Percentiles rank a stretch among this genome's conserved stretches.
Evolutionary conservation across 2,888 invertebrate species (phyloP).

Genomic region (Julus scandinavius): DNA sequence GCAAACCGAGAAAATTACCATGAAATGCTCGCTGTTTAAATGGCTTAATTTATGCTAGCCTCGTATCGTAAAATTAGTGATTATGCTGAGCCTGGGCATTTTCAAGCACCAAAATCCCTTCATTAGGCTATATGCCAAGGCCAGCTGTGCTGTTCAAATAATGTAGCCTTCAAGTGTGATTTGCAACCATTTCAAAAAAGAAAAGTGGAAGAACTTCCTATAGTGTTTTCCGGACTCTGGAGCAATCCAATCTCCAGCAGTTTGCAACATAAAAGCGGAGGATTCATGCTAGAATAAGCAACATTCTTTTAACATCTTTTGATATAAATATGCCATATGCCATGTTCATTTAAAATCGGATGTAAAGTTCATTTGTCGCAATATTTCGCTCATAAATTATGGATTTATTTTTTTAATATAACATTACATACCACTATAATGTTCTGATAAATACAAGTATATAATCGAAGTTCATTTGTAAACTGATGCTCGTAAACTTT

Average conservation of each 20-base stretch:
- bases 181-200: neutral
- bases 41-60: constrained; percentile 15
- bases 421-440: too few relatives aligned
- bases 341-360: neutral
- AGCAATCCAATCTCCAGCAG: neutral
- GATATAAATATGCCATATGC: neutral
- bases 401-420: too few relatives aligned
- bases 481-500: too few relatives aligned
- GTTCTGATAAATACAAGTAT: too few relatives aligned
- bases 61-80: constrained; percentile 11
- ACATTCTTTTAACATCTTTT: neutral
- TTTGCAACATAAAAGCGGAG: neutral
- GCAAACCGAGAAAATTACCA: neutral
- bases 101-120: constrained; percentile 32
- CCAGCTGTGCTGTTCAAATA: neutral
- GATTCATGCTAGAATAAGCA: constrained; percentile 6
- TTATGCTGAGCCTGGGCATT: constrained; percentile 23
- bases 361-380: neutral
- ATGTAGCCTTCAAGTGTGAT: neutral
- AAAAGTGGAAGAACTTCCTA: neutral
- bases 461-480: too few relatives aligned
- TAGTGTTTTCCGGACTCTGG: neutral
- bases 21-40: constrained; percentile 15
- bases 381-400: too few relatives aligned
- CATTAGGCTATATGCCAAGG: constrained; percentile 14